Evolutionary conservation across 1,140 invertebrate species (phyloP).

Genomic region (Diorhabda carinulata): DNA sequence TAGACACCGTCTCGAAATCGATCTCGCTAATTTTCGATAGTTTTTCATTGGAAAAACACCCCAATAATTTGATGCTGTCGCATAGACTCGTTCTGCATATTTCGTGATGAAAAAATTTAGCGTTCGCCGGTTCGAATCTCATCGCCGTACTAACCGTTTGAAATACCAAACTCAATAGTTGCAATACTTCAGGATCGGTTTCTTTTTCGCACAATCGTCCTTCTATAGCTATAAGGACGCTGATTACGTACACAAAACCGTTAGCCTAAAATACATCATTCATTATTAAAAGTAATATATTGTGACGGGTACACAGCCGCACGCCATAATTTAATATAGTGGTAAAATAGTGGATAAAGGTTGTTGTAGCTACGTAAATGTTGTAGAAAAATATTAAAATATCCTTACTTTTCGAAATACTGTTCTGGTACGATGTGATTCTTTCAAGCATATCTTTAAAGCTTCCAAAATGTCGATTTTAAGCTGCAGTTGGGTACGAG

Average conservation of each 20-base stretch:
- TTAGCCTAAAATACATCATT: constrained; percentile 55
- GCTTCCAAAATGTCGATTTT: constrained; percentile 91
- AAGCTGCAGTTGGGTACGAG: constrained; percentile 70
- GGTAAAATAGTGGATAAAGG: too few species aligned
- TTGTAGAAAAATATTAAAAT: neutral
- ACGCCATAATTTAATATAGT: too few species aligned
- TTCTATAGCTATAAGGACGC: constrained; percentile 90
- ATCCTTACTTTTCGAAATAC: constrained; percentile 86
- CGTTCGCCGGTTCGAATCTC: constrained; percentile 98
- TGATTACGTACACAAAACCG: constrained; percentile 96
- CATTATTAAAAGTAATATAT: too few species aligned
- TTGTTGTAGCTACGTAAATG: too few species aligned
- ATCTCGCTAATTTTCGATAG: constrained; percentile 46
- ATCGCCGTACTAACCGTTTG: constrained; percentile 95
- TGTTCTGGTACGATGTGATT: constrained; percentile 92
- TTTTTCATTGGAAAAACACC: constrained; percentile 73
- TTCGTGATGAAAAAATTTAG: constrained; percentile 96
- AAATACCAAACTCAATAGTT: constrained; percentile 84
- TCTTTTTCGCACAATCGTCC: constrained; percentile 62
- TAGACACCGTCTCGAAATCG: constrained; percentile 49
- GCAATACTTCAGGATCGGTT: constrained; percentile 52
- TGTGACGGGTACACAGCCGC: too few species aligned
- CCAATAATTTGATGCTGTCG: constrained; percentile 84
- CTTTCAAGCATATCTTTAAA: constrained; percentile 80
- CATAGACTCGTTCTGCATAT: constrained; percentile 89